These are phyloP conservation scores for Oceanodroma tethys DNA, from an alignment of 2,113 vertebrate genomes.

Conservation along the genomic window DNA sequence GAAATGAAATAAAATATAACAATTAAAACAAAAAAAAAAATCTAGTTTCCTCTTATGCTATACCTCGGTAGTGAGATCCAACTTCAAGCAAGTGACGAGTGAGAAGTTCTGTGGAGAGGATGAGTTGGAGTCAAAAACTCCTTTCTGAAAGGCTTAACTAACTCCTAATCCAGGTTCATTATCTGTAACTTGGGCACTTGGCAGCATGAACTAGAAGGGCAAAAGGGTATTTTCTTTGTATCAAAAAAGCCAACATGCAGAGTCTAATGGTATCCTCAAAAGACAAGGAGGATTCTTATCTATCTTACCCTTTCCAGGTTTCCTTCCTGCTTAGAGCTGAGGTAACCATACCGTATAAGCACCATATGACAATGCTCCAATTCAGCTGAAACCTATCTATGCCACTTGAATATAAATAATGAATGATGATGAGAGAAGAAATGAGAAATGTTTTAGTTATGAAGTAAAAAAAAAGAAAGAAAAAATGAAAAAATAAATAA, in stretches of 20 bases:
- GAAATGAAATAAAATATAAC: background rate
- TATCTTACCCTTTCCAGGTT: background rate
- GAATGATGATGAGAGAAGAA: background rate
- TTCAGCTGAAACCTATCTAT: background rate
- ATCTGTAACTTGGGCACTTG: background rate
- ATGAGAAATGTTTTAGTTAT: background rate
- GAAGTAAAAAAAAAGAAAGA: background rate
- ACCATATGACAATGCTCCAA: background rate
- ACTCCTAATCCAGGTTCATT: background rate
- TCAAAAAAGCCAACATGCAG: background rate
- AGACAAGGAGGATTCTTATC: background rate
- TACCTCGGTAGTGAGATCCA: background rate
- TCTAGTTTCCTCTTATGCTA: background rate
- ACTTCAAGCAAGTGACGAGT: background rate
- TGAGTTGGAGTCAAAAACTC: background rate
- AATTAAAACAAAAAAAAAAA: background rate
- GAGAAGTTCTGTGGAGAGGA: background rate
- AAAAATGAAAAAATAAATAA: background rate
- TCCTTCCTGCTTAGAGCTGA: background rate
- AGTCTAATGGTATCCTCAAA: background rate
- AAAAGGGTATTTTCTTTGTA: background rate
- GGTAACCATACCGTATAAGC: background rate
- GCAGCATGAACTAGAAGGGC: background rate
- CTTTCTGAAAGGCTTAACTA: background rate
- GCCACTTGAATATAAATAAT: background rate